These are phyloP conservation scores for Myiozetetes cayanensis DNA, from an alignment of 2,113 vertebrate species.

Conservation along the genomic window DNA sequence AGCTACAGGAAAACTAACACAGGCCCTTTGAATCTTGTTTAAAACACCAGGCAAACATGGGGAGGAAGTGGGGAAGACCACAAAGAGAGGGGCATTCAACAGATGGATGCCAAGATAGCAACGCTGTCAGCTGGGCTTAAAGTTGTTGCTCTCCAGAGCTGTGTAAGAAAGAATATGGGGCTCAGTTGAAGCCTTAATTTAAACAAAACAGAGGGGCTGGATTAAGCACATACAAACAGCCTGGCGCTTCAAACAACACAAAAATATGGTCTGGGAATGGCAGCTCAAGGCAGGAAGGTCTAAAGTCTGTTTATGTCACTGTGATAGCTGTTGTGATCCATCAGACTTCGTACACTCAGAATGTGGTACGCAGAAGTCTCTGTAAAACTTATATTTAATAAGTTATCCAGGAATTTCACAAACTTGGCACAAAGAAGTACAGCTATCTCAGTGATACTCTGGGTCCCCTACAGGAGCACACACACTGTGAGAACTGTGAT, in stretches of 20 bases:
- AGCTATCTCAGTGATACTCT: not conserved
- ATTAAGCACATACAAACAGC: slow-evolving; percentile 14
- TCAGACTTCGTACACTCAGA: not conserved
- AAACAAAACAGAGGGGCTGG: slow-evolving; percentile 34
- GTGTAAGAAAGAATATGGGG: not conserved
- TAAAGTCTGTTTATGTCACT: slow-evolving; percentile 6
- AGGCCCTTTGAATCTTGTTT: not conserved
- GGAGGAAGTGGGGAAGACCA: not conserved
- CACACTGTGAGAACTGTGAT: not conserved
- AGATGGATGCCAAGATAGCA: not conserved
- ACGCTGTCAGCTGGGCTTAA: slow-evolving; percentile 15
- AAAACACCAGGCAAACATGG: not conserved
- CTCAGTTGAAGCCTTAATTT: slow-evolving; percentile 13
- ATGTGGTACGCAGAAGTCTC: not conserved
- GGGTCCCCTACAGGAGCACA: not conserved
- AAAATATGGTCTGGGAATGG: not conserved
- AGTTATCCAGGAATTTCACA: not conserved
- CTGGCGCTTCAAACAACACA: not conserved
- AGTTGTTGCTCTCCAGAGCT: slow-evolving; percentile 40
- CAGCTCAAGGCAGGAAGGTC: not conserved
- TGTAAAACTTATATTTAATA: not conserved
- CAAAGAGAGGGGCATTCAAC: not conserved
- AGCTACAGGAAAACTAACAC: not conserved
- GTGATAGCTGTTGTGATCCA: not conserved
- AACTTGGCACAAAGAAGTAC: not conserved